A percentile compares a stretch with the other conserved stretches of the same genome.
Conservation (phyloP, 1,140 invertebrate species). For the Pseudomyrmex pallidus region DNA sequence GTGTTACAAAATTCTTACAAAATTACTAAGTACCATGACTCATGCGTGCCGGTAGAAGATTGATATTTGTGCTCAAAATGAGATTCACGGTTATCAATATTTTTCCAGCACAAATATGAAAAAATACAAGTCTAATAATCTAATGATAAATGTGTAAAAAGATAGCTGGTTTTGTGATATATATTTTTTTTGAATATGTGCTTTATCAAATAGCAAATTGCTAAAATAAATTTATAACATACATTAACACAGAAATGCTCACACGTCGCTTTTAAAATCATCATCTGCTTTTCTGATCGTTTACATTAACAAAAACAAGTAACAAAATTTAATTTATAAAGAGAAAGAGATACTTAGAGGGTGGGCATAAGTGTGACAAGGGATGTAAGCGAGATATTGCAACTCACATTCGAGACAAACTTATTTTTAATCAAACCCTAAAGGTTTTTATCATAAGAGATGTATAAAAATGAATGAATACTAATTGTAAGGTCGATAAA, state of each 20-base stretch:
- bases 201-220: conserved; percentile 31
- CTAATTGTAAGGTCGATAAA: background rate
- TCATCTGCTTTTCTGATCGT: conserved; percentile 35
- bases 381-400: conserved; percentile 82
- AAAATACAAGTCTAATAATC: conserved; percentile 27
- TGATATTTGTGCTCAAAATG: conserved; percentile 49
- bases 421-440: conserved; percentile 36
- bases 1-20: conserved; percentile 38
- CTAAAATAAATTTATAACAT: conserved; percentile 9
- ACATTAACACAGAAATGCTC: conserved; percentile 26
- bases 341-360: conserved; percentile 78
- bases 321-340: conserved; percentile 59
- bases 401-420: conserved; percentile 30
- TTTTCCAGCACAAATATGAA: conserved; percentile 25
- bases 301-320: conserved; percentile 49
- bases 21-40: conserved; percentile 60
- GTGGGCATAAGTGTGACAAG: conserved; percentile 85
- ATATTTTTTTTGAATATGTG: background rate
- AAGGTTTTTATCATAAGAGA: conserved; percentile 42
- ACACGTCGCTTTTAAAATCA: conserved; percentile 25
- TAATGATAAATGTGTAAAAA: conserved; percentile 7
- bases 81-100: conserved; percentile 49
- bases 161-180: conserved; percentile 15
- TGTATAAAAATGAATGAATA: conserved; percentile 51
- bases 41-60: conserved; percentile 58